Conservation (phyloP, 2,113 vertebrate genomes). For the Perccottus glenii region DNA sequence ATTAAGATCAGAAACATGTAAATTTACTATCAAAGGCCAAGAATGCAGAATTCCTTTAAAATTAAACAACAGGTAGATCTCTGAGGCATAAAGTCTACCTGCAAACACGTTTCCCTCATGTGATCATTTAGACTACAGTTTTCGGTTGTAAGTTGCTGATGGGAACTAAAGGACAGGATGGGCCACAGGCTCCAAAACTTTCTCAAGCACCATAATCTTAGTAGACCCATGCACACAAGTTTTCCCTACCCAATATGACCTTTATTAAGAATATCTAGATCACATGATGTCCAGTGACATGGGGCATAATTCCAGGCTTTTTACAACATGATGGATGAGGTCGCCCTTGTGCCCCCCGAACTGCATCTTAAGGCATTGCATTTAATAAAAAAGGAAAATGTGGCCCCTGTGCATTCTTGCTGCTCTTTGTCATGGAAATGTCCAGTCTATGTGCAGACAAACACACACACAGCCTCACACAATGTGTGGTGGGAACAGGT, state of each 20-base stretch:
- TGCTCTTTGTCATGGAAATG: slow-evolving; percentile 77
- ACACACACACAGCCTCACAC: slow-evolving; percentile 32
- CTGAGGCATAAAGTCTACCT: not conserved
- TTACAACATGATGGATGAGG: slow-evolving; percentile 67
- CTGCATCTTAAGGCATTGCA: slow-evolving; percentile 41
- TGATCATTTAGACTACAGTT: not conserved
- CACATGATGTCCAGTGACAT: slow-evolving; percentile 54
- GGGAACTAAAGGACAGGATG: not conserved
- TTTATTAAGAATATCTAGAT: slow-evolving; percentile 58
- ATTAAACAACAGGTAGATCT: not conserved
- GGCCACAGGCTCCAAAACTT: slow-evolving; percentile 4
- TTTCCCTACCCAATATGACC: slow-evolving; percentile 51
- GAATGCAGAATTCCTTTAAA: too few species aligned
- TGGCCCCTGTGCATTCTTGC: slow-evolving; percentile 69
- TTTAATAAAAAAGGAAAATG: slow-evolving; percentile 51
- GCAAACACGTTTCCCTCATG: not conserved
- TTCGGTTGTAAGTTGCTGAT: not conserved
- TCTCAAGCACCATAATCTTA: slow-evolving; percentile 26
- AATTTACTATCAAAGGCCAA: too few species aligned
- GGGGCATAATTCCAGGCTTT: slow-evolving; percentile 52
- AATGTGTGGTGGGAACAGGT: slow-evolving; percentile 69
- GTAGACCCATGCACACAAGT: slow-evolving; percentile 7
- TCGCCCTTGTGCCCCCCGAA: slow-evolving; percentile 44
- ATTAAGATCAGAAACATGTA: too few species aligned
- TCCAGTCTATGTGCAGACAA: slow-evolving; percentile 30